Percentiles rank a stretch among this genome's conserved stretches.
Evolutionary conservation across 2,113 vertebrate species (phyloP).

Genomic region (Cephalopterus ornatus): DNA sequence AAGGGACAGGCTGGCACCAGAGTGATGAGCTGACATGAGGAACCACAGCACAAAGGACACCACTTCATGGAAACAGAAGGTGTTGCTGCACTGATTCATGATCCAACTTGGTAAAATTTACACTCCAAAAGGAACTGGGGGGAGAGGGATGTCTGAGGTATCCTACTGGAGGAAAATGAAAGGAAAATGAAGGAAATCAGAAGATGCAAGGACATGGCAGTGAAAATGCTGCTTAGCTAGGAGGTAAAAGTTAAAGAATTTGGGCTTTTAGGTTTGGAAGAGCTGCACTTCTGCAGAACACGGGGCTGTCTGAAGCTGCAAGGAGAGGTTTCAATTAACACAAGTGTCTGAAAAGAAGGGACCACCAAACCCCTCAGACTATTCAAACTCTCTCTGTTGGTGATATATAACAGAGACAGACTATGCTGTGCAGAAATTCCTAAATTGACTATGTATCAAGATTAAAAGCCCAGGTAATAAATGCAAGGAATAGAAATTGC

Average conservation of each 20-base stretch:
- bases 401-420: not conserved
- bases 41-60: not conserved
- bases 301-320: not conserved
- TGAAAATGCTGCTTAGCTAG: not conserved
- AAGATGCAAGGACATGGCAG: not conserved
- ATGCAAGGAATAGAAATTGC: slow-evolving; percentile 28
- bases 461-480: slow-evolving; percentile 48
- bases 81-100: not conserved
- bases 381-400: not conserved
- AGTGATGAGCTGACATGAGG: not conserved
- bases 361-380: not conserved
- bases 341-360: not conserved
- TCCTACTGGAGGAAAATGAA: not conserved
- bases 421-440: not conserved
- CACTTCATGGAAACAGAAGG: not conserved
- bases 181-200: not conserved
- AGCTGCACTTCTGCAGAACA: not conserved
- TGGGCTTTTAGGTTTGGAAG: not conserved
- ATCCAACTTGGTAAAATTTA: not conserved
- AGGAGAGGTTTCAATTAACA: not conserved
- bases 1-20: not conserved
- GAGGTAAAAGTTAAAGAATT: not conserved
- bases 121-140: not conserved
- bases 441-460: slow-evolving; percentile 20
- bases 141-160: not conserved